A percentile compares a stretch with the other conserved stretches of the same genome.
These are phyloP conservation scores for Paguma larvata DNA, from an alignment of 2,797 vertebrate species.

Conservation along the genomic window DNA sequence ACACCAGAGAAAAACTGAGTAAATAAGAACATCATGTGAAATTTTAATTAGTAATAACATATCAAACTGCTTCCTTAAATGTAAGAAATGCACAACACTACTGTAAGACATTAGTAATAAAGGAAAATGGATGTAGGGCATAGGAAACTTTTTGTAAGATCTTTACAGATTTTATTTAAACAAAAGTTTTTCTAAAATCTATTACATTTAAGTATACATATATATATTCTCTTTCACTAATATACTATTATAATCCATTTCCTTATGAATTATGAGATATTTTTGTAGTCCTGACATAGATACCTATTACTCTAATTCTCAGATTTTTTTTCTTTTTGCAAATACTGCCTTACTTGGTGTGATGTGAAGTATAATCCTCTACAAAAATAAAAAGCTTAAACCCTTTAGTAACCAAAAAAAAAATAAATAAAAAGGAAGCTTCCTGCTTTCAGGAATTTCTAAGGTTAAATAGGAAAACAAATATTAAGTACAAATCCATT, in stretches of 20 bases:
- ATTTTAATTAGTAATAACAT: background rate
- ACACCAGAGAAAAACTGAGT: background rate
- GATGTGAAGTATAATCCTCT: background rate
- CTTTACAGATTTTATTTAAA: background rate
- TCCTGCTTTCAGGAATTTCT: background rate
- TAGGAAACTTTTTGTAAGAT: background rate
- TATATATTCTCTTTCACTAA: background rate
- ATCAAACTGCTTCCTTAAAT: background rate
- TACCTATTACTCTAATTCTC: background rate
- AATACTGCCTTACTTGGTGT: background rate
- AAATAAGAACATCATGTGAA: background rate
- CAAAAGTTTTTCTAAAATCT: background rate
- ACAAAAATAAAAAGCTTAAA: background rate
- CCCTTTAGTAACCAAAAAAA: background rate
- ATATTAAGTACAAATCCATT: background rate
- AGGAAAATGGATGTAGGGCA: background rate
- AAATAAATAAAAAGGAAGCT: background rate
- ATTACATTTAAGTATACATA: background rate
- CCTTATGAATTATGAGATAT: background rate
- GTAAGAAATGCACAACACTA: background rate
- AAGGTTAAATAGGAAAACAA: conserved; percentile 2
- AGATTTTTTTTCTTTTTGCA: background rate
- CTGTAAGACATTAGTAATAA: background rate
- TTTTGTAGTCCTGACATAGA: background rate
- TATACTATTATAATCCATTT: background rate